Percentiles rank a stretch among this genome's conserved stretches.
Evolutionary conservation across 2,113 vertebrate genomes (phyloP).

Genomic region (Perca fluviatilis): DNA sequence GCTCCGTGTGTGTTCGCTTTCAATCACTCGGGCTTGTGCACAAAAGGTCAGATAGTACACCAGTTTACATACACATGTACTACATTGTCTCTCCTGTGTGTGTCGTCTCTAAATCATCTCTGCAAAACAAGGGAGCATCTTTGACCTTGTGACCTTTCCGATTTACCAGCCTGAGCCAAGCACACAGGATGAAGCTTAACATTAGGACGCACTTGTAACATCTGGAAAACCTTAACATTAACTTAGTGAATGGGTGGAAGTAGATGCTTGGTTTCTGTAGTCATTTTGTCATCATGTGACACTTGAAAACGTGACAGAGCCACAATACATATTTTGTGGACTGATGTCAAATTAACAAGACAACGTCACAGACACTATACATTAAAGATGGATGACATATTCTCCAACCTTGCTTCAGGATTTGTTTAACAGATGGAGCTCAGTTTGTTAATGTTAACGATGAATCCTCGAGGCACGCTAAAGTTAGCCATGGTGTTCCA

Average conservation of each 20-base stretch:
- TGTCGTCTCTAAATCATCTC: conserved; percentile 33
- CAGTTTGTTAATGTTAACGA: no score
- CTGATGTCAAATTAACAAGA: conserved; percentile 27
- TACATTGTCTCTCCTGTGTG: not conserved
- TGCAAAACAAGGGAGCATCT: conserved; percentile 35
- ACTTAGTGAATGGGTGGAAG: conserved; percentile 62
- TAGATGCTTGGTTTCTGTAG: conserved; percentile 31
- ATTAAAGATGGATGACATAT: conserved; percentile 18
- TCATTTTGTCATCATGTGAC: conserved; percentile 48
- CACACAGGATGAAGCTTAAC: conserved; percentile 37
- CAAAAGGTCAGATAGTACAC: not conserved
- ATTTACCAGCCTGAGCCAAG: conserved; percentile 35
- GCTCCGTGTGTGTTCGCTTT: conserved; percentile 57
- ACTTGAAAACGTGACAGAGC: conserved; percentile 16
- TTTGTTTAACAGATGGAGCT: not conserved
- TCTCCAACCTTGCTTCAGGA: not conserved
- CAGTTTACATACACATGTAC: conserved; percentile 1
- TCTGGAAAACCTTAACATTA: conserved; percentile 72
- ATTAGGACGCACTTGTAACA: conserved; percentile 51
- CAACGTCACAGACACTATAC: not conserved
- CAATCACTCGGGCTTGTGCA: conserved; percentile 32
- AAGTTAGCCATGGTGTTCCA: no score
- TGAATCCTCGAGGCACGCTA: no score
- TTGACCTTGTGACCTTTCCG: conserved; percentile 58
- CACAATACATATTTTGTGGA: conserved; percentile 34